Conservation (phyloP, 2,113 vertebrate species). For the Psammodynastes pulverulentus region DNA sequence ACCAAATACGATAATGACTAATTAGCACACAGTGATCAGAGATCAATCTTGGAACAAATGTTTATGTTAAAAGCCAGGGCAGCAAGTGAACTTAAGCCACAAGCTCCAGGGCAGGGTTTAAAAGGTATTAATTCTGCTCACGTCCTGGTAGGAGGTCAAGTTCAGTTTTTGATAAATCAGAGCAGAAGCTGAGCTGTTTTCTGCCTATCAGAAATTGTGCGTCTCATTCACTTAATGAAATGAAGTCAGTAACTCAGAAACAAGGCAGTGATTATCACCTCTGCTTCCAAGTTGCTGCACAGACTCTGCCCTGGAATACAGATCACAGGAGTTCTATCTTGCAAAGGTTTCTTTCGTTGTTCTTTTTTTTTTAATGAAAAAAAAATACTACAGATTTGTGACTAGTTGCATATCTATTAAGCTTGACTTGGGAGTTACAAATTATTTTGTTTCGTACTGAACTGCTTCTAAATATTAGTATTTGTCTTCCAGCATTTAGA, state of each 20-base stretch:
- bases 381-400: background rate
- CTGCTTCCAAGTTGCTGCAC: background rate
- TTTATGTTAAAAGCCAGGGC: background rate
- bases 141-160: background rate
- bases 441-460: background rate
- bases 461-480: background rate
- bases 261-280: background rate
- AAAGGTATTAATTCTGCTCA: constrained; percentile 4
- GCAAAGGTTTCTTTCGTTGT: background rate
- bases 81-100: background rate
- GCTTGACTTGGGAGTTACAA: no score
- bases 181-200: background rate
- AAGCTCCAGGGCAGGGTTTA: background rate
- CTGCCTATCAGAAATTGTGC: background rate
- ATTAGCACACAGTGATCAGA: background rate
- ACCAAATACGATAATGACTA: background rate
- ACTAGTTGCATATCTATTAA: background rate
- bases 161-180: background rate
- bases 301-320: background rate
- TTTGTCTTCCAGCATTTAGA: background rate
- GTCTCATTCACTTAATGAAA: background rate
- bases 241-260: background rate
- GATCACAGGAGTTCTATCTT: background rate
- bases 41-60: background rate
- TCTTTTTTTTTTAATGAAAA: background rate